These are phyloP conservation scores for Drosophila melanocephala DNA, from an alignment of 2,888 invertebrate genomes.

Conservation along the genomic window DNA sequence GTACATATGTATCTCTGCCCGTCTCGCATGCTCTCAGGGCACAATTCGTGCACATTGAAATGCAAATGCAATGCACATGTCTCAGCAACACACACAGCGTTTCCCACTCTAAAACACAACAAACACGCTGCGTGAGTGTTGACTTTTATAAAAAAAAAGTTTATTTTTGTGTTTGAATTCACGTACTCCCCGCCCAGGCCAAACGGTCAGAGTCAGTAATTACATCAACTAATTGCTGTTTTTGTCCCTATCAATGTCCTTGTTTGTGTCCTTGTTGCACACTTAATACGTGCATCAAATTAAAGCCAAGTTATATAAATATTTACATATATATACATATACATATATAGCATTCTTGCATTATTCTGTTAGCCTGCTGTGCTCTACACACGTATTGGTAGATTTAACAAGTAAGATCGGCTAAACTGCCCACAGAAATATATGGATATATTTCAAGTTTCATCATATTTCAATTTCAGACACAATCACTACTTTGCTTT, in stretches of 20 bases:
- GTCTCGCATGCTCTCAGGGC: not conserved
- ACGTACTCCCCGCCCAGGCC: not conserved
- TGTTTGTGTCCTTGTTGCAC: conserved; percentile 27
- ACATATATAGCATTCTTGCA: not conserved
- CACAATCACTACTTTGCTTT: not conserved
- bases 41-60: conserved; percentile 44
- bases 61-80: conserved; percentile 59
- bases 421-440: not conserved
- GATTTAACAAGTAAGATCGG: not conserved
- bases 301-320: not conserved
- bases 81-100: conserved; percentile 23
- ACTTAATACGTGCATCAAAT: conserved; percentile 26
- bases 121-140: conserved; percentile 17
- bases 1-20: not conserved
- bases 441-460: not conserved
- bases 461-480: not conserved
- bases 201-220: conserved; percentile 39
- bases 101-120: conserved; percentile 8
- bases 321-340: not conserved
- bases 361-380: not conserved
- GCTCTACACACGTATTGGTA: not conserved
- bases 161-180: conserved; percentile 8
- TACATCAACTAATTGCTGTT: conserved; percentile 64
- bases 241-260: conserved; percentile 30
- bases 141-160: not conserved